Percentiles rank a stretch among this genome's conserved stretches.
Evolutionary conservation across 35 echinoderm and acorn worm species (phyloP).

Genomic region (Amphiura filiformis): DNA sequence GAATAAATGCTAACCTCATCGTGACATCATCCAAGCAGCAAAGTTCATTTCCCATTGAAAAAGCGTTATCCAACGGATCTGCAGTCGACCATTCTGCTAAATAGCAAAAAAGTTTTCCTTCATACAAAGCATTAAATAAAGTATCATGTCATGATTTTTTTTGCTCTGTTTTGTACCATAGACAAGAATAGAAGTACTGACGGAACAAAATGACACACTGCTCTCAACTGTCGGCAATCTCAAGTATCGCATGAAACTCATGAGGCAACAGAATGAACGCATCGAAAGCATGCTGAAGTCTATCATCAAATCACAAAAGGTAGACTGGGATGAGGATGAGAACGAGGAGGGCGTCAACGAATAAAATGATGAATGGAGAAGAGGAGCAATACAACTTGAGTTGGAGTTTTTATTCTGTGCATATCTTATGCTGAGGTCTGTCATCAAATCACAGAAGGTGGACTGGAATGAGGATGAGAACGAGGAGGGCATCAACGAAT

Average conservation of each 20-base stretch:
- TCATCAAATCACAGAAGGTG: constrained; percentile 55
- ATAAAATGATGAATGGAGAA: constrained; percentile 24
- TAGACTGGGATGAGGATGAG: constrained; percentile 55
- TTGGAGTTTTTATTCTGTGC: neutral
- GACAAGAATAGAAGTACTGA: too few species aligned
- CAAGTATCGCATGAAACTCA: constrained; percentile 71
- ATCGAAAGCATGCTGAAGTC: constrained; percentile 83
- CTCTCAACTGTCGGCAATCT: constrained; percentile 57
- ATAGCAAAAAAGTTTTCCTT: too few species aligned
- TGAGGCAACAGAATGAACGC: constrained; percentile 65
- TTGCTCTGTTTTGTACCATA: too few species aligned
- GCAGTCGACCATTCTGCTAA: too few species aligned
- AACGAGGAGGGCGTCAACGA: constrained; percentile 67
- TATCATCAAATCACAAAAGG: constrained; percentile 43
- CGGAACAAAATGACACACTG: constrained; percentile 51
- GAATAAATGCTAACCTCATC: too few species aligned
- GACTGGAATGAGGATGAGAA: constrained; percentile 49
- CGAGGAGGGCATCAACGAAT: constrained; percentile 72
- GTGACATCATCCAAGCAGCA: too few species aligned
- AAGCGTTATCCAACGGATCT: too few species aligned
- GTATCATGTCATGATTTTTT: too few species aligned
- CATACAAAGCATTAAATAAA: too few species aligned
- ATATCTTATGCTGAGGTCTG: constrained; percentile 50
- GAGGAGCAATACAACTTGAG: neutral
- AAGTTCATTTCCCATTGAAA: too few species aligned